Conservation (phyloP, 1,140 invertebrate genomes). For the Chironomus striatipennis region DNA sequence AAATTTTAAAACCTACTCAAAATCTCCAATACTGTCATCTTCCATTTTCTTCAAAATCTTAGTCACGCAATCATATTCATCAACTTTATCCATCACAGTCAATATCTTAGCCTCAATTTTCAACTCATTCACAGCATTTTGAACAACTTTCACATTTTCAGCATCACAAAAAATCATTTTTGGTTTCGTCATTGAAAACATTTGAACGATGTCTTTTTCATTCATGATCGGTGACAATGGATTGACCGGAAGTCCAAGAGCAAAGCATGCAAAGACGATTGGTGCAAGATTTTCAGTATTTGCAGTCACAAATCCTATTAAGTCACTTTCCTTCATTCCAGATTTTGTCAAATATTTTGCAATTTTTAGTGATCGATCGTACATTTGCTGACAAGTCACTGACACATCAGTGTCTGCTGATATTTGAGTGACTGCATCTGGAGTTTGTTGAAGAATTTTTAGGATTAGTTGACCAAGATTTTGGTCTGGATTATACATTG, state of each 20-base stretch:
- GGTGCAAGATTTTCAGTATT: slow-evolving; percentile 12
- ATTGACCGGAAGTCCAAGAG: slow-evolving; percentile 36
- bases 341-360: slow-evolving; percentile 18
- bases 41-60: slow-evolving; percentile 35
- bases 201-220: slow-evolving; percentile 33
- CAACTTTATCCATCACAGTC: slow-evolving; percentile 34
- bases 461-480: slow-evolving; percentile 29
- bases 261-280: slow-evolving; percentile 31
- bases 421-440: slow-evolving; percentile 35
- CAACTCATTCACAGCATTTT: slow-evolving; percentile 31
- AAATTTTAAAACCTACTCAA: background rate
- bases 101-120: slow-evolving; percentile 32
- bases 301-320: background rate
- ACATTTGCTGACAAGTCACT: slow-evolving; percentile 16
- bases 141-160: slow-evolving; percentile 31
- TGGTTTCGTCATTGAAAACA: slow-evolving; percentile 36
- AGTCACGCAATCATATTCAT: slow-evolving; percentile 33
- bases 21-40: slow-evolving; percentile 27
- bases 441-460: slow-evolving; percentile 38
- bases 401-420: background rate
- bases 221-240: slow-evolving; percentile 27
- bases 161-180: slow-evolving; percentile 37
- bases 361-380: background rate
- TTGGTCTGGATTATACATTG: background rate
- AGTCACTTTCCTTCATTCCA: background rate